Evolutionary conservation across 2,797 vertebrate species (phyloP).

Genomic region (Anabas testudineus): DNA sequence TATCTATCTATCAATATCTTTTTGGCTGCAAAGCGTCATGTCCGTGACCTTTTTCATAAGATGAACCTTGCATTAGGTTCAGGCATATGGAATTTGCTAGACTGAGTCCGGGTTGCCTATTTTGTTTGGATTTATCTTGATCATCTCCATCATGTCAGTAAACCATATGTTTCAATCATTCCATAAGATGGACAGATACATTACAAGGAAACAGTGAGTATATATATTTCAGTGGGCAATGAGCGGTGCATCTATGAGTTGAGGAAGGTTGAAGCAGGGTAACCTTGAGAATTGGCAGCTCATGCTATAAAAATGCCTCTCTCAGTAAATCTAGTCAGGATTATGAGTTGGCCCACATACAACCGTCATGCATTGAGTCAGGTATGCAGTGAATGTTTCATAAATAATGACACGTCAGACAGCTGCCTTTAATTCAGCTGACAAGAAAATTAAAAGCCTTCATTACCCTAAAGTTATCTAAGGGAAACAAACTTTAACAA

Average conservation of each 20-base stretch:
- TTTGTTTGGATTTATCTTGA: neutral
- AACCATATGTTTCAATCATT: neutral
- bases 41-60: neutral
- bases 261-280: conserved; percentile 11
- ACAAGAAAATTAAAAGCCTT: conserved; percentile 80
- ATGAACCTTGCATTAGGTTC: neutral
- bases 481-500: conserved; percentile 75
- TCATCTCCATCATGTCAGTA: neutral
- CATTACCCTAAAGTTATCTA: conserved; percentile 69
- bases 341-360: conserved; percentile 71
- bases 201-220: neutral
- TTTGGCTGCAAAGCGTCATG: neutral
- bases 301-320: conserved; percentile 42
- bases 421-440: conserved; percentile 72
- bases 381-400: conserved; percentile 71
- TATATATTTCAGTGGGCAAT: neutral
- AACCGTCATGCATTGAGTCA: conserved; percentile 69
- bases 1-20: no score
- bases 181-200: neutral
- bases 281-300: conserved; percentile 43
- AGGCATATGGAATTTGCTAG: neutral
- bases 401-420: conserved; percentile 80
- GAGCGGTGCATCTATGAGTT: conserved; percentile 9
- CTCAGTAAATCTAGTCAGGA: conserved; percentile 66
- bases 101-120: neutral